Evolutionary conservation across 1,140 invertebrate genomes (phyloP), one percentile per base, ranked within the genome.

Genomic region (Drosophila insularis): DNA sequence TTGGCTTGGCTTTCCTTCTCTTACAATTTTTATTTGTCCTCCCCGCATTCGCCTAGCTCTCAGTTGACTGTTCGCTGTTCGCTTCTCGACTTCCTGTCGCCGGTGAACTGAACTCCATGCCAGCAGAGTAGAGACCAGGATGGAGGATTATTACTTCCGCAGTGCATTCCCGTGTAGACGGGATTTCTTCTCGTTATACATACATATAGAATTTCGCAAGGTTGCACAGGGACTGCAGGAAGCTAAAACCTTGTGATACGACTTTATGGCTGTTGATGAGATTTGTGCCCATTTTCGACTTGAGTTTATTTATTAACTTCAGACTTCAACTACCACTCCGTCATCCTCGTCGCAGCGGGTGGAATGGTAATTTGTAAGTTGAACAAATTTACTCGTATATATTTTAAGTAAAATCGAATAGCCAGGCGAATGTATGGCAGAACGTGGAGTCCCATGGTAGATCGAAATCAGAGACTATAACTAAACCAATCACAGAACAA

Each of bases 211-310:
- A 39, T 10, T 32, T 23, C 40, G 63, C 55, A 58, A 31, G 35
- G 14, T 32, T 56, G 54, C 54, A 56, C 54, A 68, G 69, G 56
- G 35, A 32, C 37, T 62, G 72, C 71, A 66, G 63, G 79, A 81
- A 79, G 82, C 66, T 68, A 69, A 27, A 35, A 70, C 50, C 50
- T 62, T 50, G 68, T 72, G 71, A 86, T 87, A 78, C 64, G 71
- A 70, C 78, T 74, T 67, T 72, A 70, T 59, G 72, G 63, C 69
- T 78, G 69, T 78, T 86, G 74, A 79, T 87, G 82, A 72, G 81
- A 81, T 76, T 81, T 81, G 70, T 68, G 67, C 78, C 39, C 63
- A 40, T 61, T 61, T 68, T 80, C 64, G 66, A 77, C 65, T 68
- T 19, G 64, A 71, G 58, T 74, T 86, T 62, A 65, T 78, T 58